Evolutionary conservation across 2,888 invertebrate genomes (phyloP), one percentile per base, ranked within the genome.

Genomic region (Mechanitis messenoides): DNA sequence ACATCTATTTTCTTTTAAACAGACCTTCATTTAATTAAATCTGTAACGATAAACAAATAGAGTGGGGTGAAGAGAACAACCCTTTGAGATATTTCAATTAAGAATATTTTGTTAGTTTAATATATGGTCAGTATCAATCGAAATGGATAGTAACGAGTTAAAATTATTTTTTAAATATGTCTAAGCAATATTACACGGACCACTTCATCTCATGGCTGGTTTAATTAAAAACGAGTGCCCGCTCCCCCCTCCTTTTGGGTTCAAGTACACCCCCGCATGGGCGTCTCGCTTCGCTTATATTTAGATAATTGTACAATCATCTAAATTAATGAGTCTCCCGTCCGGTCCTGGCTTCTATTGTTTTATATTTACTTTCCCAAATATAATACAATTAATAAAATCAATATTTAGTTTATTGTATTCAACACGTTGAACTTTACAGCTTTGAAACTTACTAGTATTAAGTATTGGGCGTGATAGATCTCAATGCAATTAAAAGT

Each of bases 251-350:
- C 83, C 82, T 81, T 86, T 88, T 86, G 88, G 87, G 87, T 83
- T 84, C 84, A 81, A 80, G 83, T 82, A 78, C 84, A 84, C 87
- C 85, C 78, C 80, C 82, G 80, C 82, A 80, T 80, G 84, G 85
- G 83, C 84, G 87, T 83, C 85, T 85, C 88, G 83, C 85, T 85
- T 80, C 85, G 88, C 87, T 90, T 90, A 90, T 89, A 89, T 90
- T 90, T 90, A 90, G 90, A 90, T 90, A 90, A 90, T 90, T 90
- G 90, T 90, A 90, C 90, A 90, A 90, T 90, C 90, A 89, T 90
- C 90, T 90, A 90, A 90, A 90, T 90, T 90, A 90, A 90, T 89
- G 90, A 90, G 89, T 85, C 84, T 85, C 84, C 84, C 87, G 87
- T 89, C 89, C 90, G 89, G 87, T 81, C 76, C 83, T 83, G 81